Evolutionary conservation across 2,113 vertebrate species (phyloP), one percentile per base, ranked within the genome.

Genomic region (Centropus bengalensis): DNA sequence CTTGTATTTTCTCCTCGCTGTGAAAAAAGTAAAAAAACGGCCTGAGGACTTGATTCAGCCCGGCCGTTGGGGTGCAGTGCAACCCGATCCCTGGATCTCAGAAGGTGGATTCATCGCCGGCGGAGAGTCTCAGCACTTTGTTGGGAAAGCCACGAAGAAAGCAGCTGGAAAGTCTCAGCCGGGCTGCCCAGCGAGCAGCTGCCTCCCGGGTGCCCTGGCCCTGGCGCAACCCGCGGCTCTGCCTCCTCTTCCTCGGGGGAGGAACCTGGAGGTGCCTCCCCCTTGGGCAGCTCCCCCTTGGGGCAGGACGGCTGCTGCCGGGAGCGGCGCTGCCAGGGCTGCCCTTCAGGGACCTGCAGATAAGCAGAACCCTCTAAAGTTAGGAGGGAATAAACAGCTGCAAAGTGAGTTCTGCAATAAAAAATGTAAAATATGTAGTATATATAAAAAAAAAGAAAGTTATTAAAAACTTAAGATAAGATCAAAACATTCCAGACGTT

Each of bases 381-480:
- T 42, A 59, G 38, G 52, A 73, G 78, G 49, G 40, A 83, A 60
- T 60, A 95, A 91, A 82, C 76, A 95, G 90, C 92, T 90, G 85
- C 88, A 55, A 93, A 95, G 74, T 88, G 90, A 94, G 82, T 92
- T 90, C 91, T 94, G 90, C 86, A 93, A 93, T 88, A 73, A 97
- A 93, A 95, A 91, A 95, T 91, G 86, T 91, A 86, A 96, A 95
- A 94, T 96, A 96, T 93, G 91, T 86, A 49, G 86, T 66, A 66
- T 82, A 86, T 90, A 79, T 7, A 36, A 36, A 36, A 36, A 95
- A 96, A 96, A 90, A 86, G 85, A 91, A 93, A 84, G 94, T 95
- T 96, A 94, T 96, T 94, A 96, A 94, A 89, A 96, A 88, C 80
- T 84, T 79, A 20, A 96, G 96, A 97, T 96, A 96, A 95, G 90